phyloP scores from a whole-genome alignment of 2,888 invertebrate species.

The Coecobrya sp. region DNA sequence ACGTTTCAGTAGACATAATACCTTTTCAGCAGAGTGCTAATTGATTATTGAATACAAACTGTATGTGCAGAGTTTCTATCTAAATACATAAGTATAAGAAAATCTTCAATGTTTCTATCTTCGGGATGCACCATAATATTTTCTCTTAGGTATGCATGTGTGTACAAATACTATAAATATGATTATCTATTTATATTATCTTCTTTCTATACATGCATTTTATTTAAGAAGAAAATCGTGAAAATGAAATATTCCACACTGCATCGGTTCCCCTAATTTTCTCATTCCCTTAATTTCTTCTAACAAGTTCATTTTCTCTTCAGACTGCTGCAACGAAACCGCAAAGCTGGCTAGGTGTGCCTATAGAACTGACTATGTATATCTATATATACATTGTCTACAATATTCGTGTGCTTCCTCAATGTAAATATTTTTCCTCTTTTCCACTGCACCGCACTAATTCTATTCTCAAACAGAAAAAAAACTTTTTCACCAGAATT shows the following conservation, averaged over 20 bases:
- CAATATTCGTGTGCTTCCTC: background rate
- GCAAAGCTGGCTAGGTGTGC: conserved; percentile 32
- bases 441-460: conserved; percentile 62
- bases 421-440: conserved; percentile 60
- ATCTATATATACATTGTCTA: too few relatives aligned
- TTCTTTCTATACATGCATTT: background rate
- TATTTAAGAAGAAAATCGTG: conserved; percentile 2
- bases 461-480: conserved; percentile 59
- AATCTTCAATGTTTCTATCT: too few relatives aligned
- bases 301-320: conserved; percentile 56
- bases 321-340: conserved; percentile 4
- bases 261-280: conserved; percentile 56
- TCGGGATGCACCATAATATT: background rate
- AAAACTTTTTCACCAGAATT: conserved; percentile 36
- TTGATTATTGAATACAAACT: conserved; percentile 47
- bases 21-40: conserved; percentile 19
- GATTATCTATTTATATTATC: too few relatives aligned
- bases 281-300: conserved; percentile 52
- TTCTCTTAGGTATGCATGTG: background rate
- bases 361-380: background rate
- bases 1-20: background rate
- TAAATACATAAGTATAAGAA: too few relatives aligned
- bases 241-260: conserved; percentile 20
- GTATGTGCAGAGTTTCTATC: background rate
- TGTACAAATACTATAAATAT: too few relatives aligned